Base-by-base conservation (phyloP, 2,797 vertebrate genomes). In the Cynodonichthys magdalenae region DNA sequence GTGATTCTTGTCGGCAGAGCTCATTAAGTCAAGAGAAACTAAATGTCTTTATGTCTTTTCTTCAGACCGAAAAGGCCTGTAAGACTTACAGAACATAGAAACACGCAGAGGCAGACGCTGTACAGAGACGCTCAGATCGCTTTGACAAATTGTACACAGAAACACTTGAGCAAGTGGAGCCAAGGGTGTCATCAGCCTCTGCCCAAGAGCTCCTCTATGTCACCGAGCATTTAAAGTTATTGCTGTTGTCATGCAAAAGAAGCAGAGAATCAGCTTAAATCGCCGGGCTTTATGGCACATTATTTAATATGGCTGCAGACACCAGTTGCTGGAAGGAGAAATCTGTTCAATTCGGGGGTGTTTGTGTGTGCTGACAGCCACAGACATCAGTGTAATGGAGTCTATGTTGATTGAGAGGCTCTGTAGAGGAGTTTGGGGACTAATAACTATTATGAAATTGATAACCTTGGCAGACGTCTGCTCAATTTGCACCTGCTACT, bases 381-480 rank as follows among this genome's bases (percentile, higher is more conserved):
- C 65, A 75, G 61, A 78, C 70, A 76, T 85, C 82, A 84, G 68
- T 55, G 66, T 84, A 85, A 85, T 84, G 71, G 81, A 67, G 64
- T 81, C 66, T 24, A 48, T 15, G 67, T 59, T 84, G 83, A 87
- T 83, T 79, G 80, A 88, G 80, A 68, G 74, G 69, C 77, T 74
- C 61, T 45, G 57, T 64, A 66, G 63, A 64, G 72, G 81, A 74
- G 77, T 84, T 76, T 55, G 69, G 84, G 76, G 79, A 80, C 81
- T 82, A 86, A 87, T 87, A 83, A 84, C 84, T 84, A 77, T 84
- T 80, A 80, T 86, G 63, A 84, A 88, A 89, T 88, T 88, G 81
- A 88, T 89, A 85, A 87, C 77, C 63, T 86, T 88, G 82, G 83
- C 86, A 83, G 74, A 65, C 66, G 47, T 51, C 46, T 24, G 66